Base-by-base conservation (phyloP, 2,888 invertebrate species). In the Seira ritae region DNA sequence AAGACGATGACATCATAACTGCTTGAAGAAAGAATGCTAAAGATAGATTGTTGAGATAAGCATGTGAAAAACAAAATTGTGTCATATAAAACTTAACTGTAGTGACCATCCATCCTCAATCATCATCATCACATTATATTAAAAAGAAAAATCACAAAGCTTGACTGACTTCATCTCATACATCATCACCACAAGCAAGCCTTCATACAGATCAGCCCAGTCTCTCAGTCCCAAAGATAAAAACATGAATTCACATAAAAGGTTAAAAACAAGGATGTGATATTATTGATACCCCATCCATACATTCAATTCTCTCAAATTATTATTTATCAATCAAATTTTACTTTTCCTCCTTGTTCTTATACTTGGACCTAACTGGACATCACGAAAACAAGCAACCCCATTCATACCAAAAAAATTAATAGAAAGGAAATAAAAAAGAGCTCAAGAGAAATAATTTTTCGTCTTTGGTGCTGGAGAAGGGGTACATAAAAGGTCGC, bases 401-500 rank as follows among this genome's bases (percentile, higher is more conserved):
- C 55, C 55, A 55, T 55, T 55, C 55, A 55, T 55, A 4, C 55
- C 55, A 31, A 15, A 8, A 12, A 55, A 17, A 55, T 55, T 17
- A 55, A 55, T 55, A 55, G 12, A 55, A 55, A 55, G 55, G 55
- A 55, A 55, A 15, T 17, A 12, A 55, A 55, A 55, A 12, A 8
- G 12, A 55, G n/a, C 55, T 12, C 55, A 12, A 55, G 55, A 55
- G 55, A 31, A 31, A 31, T 8, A 4, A 31, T 31, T 55, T 55
- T 55, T n/a, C 55, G 3, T 55, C 31, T 31, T 8, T 8, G 31
- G 8, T 55, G 55, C 55, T 55, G 55, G 55, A 55, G 55, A 73
- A 24, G 17, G 65, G 65, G 66, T 74, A 67, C 72, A 69, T 69
- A 55, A 74, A 80, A 74, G 74, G 69, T 74, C 80, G 37, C 10